Conservation (phyloP, 2,797 vertebrate genomes). For the Hemibagrus guttatus region DNA sequence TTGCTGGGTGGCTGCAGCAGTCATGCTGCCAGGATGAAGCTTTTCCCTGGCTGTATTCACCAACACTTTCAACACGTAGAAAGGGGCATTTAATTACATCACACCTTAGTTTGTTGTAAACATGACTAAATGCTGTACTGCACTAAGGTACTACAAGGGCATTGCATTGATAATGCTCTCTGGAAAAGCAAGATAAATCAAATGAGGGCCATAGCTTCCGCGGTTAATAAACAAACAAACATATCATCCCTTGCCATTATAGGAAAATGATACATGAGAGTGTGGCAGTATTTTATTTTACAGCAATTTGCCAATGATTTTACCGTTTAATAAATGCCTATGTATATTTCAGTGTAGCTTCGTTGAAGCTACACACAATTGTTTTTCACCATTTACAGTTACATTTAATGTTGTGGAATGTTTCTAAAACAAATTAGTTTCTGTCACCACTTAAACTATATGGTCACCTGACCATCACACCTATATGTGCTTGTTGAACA, state of each 20-base stretch:
- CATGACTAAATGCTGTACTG: conserved; percentile 5
- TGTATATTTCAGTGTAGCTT: neutral
- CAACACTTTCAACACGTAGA: conserved; percentile 20
- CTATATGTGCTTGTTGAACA: neutral
- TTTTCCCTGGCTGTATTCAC: conserved; percentile 67
- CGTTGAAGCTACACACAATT: neutral
- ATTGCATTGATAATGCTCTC: neutral
- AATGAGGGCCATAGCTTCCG: neutral
- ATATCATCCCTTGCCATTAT: neutral
- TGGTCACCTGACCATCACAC: neutral
- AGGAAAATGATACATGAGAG: neutral
- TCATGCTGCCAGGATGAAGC: conserved; percentile 74
- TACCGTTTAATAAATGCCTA: neutral
- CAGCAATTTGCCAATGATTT: neutral
- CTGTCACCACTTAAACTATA: neutral
- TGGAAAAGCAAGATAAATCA: neutral
- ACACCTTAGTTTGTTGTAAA: conserved; percentile 22
- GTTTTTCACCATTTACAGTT: neutral
- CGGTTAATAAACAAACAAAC: neutral
- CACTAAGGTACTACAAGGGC: neutral
- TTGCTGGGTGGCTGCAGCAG: conserved; percentile 68
- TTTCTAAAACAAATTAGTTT: neutral
- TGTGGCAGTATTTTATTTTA: neutral
- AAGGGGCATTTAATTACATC: conserved; percentile 28
- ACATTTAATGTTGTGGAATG: neutral